These are phyloP conservation scores for Vulpes vulpes DNA, from an alignment of 2,113 vertebrate genomes.

Conservation along the genomic window DNA sequence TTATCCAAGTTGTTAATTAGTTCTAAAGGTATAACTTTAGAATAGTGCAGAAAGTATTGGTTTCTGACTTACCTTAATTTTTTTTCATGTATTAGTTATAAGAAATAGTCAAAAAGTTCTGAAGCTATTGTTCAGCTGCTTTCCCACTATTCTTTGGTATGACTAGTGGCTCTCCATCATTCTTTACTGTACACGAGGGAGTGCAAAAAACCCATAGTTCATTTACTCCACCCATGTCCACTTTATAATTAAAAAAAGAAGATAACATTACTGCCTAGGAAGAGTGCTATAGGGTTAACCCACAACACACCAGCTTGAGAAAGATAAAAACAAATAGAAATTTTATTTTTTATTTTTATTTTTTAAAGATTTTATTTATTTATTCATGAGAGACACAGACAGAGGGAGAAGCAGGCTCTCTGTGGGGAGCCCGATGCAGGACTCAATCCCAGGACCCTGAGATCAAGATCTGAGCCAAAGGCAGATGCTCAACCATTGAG, in stretches of 20 bases:
- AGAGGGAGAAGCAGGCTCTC: too few relatives aligned
- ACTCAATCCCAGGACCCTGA: too few relatives aligned
- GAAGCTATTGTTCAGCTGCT: background rate
- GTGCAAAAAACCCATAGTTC: background rate
- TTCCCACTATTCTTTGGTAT: background rate
- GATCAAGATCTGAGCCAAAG: too few relatives aligned
- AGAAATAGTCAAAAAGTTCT: background rate
- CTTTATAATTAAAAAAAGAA: conserved; percentile 27
- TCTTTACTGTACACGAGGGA: background rate
- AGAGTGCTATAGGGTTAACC: background rate
- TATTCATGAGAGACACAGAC: too few relatives aligned
- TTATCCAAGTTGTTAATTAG: background rate
- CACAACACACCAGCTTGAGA: background rate
- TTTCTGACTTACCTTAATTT: background rate
- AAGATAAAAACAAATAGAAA: background rate
- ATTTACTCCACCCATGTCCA: background rate
- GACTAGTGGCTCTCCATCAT: background rate
- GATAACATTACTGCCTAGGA: background rate
- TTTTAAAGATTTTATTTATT: too few relatives aligned
- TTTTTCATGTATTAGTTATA: conserved; percentile 6
- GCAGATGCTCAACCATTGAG: too few relatives aligned
- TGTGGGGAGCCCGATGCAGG: too few relatives aligned
- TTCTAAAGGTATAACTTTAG: conserved; percentile 12
- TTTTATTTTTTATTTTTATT: too few relatives aligned
- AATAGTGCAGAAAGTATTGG: background rate